Evolutionary conservation across 2,797 vertebrate species (phyloP).

Genomic region (Sebastes iracundus): DNA sequence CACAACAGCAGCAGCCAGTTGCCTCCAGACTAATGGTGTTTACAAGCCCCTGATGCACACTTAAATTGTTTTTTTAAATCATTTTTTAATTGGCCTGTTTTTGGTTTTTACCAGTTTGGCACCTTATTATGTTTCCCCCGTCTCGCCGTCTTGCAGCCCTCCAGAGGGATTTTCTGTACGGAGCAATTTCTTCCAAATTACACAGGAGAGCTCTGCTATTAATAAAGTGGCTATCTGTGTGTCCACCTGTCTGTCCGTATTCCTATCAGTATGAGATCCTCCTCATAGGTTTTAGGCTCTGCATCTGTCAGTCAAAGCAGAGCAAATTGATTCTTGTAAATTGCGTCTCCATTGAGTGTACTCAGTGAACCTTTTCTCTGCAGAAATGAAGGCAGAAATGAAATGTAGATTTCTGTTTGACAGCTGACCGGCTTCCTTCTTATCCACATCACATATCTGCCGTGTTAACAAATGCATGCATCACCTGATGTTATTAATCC

Average conservation of each 20-base stretch:
- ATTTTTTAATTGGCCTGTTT: slow-evolving; percentile 37
- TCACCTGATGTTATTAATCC: background rate
- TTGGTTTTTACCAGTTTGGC: slow-evolving; percentile 12
- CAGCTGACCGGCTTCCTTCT: background rate
- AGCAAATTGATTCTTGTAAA: background rate
- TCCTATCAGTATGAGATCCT: background rate
- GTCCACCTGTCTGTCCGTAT: background rate
- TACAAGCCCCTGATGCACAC: slow-evolving; percentile 21
- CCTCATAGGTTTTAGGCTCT: background rate
- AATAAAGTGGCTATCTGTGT: slow-evolving; percentile 12
- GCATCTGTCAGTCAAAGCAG: slow-evolving; percentile 7
- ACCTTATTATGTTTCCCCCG: background rate
- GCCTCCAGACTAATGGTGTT: slow-evolving; percentile 25
- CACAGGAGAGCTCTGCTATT: slow-evolving; percentile 13
- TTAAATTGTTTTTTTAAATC: slow-evolving; percentile 25
- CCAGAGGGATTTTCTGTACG: slow-evolving; percentile 1
- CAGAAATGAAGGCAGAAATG: background rate
- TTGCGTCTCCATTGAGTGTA: background rate
- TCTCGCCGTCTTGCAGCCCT: background rate
- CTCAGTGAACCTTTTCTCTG: background rate
- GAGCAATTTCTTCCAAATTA: slow-evolving; percentile 23
- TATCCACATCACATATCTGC: background rate
- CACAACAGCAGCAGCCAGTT: slow-evolving; percentile 7
- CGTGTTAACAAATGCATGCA: background rate
- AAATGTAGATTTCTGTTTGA: background rate